Base-by-base conservation (phyloP, 1,140 invertebrate genomes). In the Drosophila prosaltans region DNA sequence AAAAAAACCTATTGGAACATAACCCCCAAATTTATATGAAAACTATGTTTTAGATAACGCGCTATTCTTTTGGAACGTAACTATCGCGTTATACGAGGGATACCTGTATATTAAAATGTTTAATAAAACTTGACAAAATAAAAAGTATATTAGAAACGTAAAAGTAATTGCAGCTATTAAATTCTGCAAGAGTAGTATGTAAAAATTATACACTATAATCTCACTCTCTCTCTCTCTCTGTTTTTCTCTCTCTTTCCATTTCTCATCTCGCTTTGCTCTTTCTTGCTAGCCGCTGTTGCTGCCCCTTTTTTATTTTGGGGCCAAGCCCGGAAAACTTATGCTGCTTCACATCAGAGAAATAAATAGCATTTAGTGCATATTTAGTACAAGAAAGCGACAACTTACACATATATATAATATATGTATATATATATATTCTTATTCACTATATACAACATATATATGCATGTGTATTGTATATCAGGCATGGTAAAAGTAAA, bases 341-440 rank as follows among this genome's bases (percentile, higher is more conserved):
- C 48, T 57, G 51, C 64, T 54, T 43, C 68, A 62, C 54, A 68
- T 54, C 26, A 40, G 65, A 30, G 58, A 74, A 78, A 89, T 72
- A 89, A 88, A 83, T 78, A 88, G 76, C 84, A 89, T 88, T 88
- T 88, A 89, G 84, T 80, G 80, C 83, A 88, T 74, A 89, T 84
- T 88, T 84, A 78, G 78, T 81, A 64, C 74, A 86, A 78, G 73
- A 61, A 81, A 26, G 55, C 65, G 62, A 69, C 79, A 86, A 86
- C 59, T 24, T 51, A 51, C 3, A 43, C 3, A 51, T 7, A 51
- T 16, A 48, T 48, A 30, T 30, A 36, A 36, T 36, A 36, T 36
- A 51, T 8, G 9, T 51, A 51, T 26, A 51, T 45, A 45, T 7
- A 45, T 45, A 45, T 51, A 51, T 3, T n/a, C 11, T 1, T 45